These are phyloP conservation scores for Zaprionus davidi DNA, from an alignment of 1,140 invertebrate genomes.

Conservation along the genomic window DNA sequence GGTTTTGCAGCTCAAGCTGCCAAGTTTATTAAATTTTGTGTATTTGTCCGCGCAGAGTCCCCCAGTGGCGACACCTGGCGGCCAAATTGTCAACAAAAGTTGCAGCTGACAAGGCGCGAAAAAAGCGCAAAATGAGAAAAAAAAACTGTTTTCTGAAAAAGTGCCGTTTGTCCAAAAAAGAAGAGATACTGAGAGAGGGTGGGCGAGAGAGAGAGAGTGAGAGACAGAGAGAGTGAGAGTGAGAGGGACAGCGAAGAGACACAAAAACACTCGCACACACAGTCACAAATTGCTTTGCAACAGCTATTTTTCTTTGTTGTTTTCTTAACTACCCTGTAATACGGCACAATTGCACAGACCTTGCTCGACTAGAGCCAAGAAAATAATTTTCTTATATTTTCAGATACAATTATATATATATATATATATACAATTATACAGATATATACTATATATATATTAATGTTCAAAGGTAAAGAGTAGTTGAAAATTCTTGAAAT, in stretches of 20 bases:
- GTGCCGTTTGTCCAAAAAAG: background rate
- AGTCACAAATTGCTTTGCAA: slow-evolving; percentile 3
- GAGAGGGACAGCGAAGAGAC: too few species aligned
- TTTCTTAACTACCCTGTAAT: background rate
- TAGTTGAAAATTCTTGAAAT: background rate
- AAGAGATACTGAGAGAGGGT: background rate
- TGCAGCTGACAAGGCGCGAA: slow-evolving; percentile 58
- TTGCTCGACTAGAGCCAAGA: background rate
- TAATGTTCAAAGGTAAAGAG: too few species aligned
- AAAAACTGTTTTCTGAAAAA: slow-evolving; percentile 7
- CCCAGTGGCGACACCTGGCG: slow-evolving; percentile 50
- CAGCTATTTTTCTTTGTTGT: slow-evolving; percentile 1
- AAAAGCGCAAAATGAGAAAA: slow-evolving; percentile 32
- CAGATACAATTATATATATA: too few species aligned
- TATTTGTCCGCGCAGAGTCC: slow-evolving; percentile 29
- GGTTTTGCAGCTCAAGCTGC: background rate
- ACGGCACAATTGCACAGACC: background rate
- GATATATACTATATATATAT: too few species aligned
- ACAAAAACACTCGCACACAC: background rate
- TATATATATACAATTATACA: too few species aligned
- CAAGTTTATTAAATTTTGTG: slow-evolving; percentile 71
- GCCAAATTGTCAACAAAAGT: slow-evolving; percentile 69
- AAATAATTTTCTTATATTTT: background rate
- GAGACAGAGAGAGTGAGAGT: background rate
- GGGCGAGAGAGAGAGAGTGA: background rate